Evolutionary conservation across 2,888 invertebrate genomes (phyloP).

Genomic region (Tiphia femorata): DNA sequence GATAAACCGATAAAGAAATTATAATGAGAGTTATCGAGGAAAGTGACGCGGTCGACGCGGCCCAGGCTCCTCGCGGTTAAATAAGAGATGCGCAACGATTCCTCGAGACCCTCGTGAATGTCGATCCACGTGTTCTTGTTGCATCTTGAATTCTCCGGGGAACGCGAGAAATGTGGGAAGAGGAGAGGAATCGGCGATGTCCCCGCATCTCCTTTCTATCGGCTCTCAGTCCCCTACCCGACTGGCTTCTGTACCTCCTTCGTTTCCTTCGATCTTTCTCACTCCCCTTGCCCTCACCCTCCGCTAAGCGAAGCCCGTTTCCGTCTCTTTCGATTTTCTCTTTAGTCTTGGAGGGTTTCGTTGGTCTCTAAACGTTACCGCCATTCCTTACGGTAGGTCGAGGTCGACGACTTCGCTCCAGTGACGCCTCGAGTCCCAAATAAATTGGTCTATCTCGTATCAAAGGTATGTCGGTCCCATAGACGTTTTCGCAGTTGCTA

Average conservation of each 20-base stretch:
- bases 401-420: too few species aligned
- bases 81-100: conserved; percentile 11
- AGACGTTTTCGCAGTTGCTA: conserved; percentile 16
- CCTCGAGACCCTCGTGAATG: conserved; percentile 12
- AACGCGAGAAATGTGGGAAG: conserved; percentile 26
- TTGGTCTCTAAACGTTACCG: conserved; percentile 14
- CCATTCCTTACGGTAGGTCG: conserved; percentile 20
- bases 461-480: conserved; percentile 19
- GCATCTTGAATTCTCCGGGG: conserved; percentile 24
- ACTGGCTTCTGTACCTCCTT: not conserved
- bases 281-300: conserved; percentile 22
- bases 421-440: too few species aligned
- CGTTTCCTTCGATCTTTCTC: conserved; percentile 5
- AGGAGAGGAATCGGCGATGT: conserved; percentile 22
- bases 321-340: conserved; percentile 4
- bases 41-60: too few species aligned
- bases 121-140: conserved; percentile 21
- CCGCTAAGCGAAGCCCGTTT: conserved; percentile 12
- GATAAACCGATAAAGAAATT: too few species aligned
- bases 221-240: conserved; percentile 2
- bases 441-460: too few species aligned
- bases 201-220: conserved; percentile 14
- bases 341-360: conserved; percentile 2
- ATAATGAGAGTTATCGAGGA: too few species aligned
- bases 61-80: too few species aligned